Conservation (phyloP, 2,113 vertebrate genomes). For the Zapornia atra region DNA sequence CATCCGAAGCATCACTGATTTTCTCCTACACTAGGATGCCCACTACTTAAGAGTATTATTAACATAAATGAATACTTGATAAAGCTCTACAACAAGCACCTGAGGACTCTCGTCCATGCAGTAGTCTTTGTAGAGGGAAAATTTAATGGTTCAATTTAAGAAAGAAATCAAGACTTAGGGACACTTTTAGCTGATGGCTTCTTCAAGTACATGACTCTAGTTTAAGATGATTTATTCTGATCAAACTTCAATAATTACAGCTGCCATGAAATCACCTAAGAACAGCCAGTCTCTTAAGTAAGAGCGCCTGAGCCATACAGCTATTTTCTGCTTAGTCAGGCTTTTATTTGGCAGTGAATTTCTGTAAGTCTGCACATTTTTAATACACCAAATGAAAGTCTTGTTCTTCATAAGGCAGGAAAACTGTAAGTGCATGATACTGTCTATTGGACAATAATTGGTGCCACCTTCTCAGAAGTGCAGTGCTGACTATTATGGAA, state of each 20-base stretch:
- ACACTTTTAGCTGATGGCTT: neutral
- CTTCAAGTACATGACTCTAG: neutral
- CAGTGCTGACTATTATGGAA: neutral
- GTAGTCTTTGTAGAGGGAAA: neutral
- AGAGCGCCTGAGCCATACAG: neutral
- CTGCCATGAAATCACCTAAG: neutral
- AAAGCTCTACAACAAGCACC: neutral
- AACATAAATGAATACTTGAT: neutral
- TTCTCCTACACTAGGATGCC: neutral
- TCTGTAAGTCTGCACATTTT: neutral
- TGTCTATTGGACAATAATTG: neutral
- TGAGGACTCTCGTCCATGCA: neutral
- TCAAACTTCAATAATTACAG: neutral
- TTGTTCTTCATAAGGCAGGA: too few relatives aligned
- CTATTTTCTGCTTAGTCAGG: neutral
- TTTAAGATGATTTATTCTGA: neutral
- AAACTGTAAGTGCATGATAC: neutral
- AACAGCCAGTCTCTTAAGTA: neutral
- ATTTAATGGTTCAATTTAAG: neutral
- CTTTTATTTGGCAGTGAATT: neutral
- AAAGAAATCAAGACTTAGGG: neutral
- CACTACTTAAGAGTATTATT: neutral
- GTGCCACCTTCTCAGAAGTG: neutral
- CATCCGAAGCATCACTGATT: neutral
- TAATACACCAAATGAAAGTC: neutral